Conservation (phyloP, 2,888 invertebrate species). For the Deladenus siricidicola region DNA sequence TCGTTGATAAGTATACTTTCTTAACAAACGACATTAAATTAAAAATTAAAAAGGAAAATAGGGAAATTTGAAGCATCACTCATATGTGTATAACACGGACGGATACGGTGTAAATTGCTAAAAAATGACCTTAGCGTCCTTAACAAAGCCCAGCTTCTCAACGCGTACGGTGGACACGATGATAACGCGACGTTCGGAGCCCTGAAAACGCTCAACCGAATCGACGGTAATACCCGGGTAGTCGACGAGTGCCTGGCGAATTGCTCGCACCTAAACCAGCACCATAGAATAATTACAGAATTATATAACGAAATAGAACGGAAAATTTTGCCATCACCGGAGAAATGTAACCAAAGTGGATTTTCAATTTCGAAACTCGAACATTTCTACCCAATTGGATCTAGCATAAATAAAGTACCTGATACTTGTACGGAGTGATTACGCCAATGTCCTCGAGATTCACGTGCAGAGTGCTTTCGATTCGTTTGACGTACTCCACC, state of each 20-base stretch:
- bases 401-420: slow-evolving; percentile 7
- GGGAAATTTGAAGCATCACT: too few relatives aligned
- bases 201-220: slow-evolving; percentile 31
- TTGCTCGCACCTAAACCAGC: slow-evolving; percentile 14
- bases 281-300: too few relatives aligned
- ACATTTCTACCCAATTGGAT: background rate
- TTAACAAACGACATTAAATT: too few relatives aligned
- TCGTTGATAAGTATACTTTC: too few relatives aligned
- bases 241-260: slow-evolving; percentile 3
- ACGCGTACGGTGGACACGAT: slow-evolving; percentile 23
- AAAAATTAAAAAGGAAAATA: too few relatives aligned
- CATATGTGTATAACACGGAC: too few relatives aligned
- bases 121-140: slow-evolving; percentile 19
- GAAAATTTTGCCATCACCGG: background rate
- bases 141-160: slow-evolving; percentile 22
- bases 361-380: too few relatives aligned
- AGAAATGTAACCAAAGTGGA: too few relatives aligned
- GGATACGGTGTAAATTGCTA: background rate
- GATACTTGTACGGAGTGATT: slow-evolving; percentile 26
- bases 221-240: slow-evolving; percentile 24
- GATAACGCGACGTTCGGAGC: slow-evolving; percentile 32
- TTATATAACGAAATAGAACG: too few relatives aligned
- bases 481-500: slow-evolving; percentile 12
- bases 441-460: slow-evolving; percentile 25
- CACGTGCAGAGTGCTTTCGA: slow-evolving; percentile 13